These are phyloP conservation scores for Dolichopus griseipennis DNA, from an alignment of 2,888 invertebrate species.

Conservation along the genomic window DNA sequence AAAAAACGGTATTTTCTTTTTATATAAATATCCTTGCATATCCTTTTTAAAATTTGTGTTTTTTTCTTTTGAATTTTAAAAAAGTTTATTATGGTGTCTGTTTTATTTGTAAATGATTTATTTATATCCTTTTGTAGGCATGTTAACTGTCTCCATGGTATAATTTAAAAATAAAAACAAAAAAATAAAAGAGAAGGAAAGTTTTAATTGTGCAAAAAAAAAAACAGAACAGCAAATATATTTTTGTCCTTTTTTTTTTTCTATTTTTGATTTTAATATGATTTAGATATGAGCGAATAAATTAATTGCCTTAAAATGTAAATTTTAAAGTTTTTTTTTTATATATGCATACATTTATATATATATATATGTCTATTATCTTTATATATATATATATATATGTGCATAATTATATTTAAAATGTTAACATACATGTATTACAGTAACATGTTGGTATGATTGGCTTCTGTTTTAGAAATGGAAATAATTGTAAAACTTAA, in stretches of 20 bases:
- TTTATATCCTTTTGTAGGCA: conserved; percentile 1
- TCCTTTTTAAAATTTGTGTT: no score
- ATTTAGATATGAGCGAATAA: neutral
- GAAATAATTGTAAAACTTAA: no score
- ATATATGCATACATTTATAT: no score
- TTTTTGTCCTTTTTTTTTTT: neutral
- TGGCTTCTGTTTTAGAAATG: neutral
- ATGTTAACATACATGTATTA: no score
- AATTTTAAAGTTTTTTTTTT: neutral
- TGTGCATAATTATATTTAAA: no score
- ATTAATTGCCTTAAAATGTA: neutral
- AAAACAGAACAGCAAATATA: neutral
- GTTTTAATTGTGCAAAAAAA: neutral
- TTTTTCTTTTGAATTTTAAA: neutral
- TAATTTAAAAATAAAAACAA: neutral
- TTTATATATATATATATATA: no score
- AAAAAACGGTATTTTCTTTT: neutral
- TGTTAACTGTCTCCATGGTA: conserved; percentile 6
- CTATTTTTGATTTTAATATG: neutral
- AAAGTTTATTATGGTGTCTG: neutral
- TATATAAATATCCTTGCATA: neutral
- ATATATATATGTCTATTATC: no score
- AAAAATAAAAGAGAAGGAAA: no score
- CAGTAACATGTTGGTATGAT: neutral
- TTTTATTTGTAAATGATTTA: neutral